Evolutionary conservation across 2,797 vertebrate genomes (phyloP), one percentile per base, ranked within the genome.

Genomic region (Psittacula echo): DNA sequence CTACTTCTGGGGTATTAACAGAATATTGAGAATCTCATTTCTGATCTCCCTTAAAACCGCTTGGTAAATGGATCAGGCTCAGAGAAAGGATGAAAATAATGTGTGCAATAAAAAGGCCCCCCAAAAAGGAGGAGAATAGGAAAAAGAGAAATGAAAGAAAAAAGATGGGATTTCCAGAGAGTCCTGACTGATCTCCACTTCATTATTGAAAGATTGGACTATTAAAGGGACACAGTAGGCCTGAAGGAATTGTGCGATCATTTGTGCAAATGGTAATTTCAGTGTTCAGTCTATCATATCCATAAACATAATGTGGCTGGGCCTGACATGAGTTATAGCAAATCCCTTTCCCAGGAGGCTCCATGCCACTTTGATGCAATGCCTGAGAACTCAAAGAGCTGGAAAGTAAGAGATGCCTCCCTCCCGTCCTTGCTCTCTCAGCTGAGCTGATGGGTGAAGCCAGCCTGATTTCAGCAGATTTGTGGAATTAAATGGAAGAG

Each of bases 211-310:
- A 96, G 95, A 97, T 97, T 90, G 93, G 80, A 89, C 95, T 93
- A 97, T 98, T 97, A 97, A 97, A 93, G 94, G 95, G 93, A 97
- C 93, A 95, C 79, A 96, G 96, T 91, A 96, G 97, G 92, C 96
- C 95, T 95, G 92, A 96, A 97, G 97, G 90, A 97, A 97, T 87
- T 93, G 95, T 92, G 87, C 42, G 72, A 96, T 97, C 96, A 97
- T 98, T 98, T 98, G 95, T 94, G 97, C 95, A 97, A 97, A 96
- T 95, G 93, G 95, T 96, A 97, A 97, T 98, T 98, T 97, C 97
- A 96, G 95, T 96, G 89, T 97, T 97, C 97, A 86, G 91, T 92
- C 93, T 90, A 96, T 96, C 93, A 95, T 90, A 96, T 92, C 93
- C 81, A 66, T 97, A 97, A 97, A 96, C 96, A 96, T 94, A 95